These are phyloP conservation scores for Alethe castanea DNA, from an alignment of 2,113 vertebrate genomes.

Conservation along the genomic window DNA sequence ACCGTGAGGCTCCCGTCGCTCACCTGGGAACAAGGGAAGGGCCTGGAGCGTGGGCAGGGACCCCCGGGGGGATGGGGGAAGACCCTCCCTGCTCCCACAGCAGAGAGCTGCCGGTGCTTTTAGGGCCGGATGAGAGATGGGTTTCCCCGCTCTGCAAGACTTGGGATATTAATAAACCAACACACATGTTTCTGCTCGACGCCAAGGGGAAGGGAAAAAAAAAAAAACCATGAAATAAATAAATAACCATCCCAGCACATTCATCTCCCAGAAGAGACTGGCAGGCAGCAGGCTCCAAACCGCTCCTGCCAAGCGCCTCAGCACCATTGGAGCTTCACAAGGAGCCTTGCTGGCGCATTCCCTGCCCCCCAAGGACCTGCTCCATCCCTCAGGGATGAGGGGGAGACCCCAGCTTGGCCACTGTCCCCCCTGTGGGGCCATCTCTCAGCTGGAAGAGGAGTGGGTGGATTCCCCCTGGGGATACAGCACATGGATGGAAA, in stretches of 20 bases:
- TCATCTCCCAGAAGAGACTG: constrained; percentile 8
- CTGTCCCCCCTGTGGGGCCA: accelerated
- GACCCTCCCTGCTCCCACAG: neutral
- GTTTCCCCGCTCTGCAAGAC: constrained; percentile 26
- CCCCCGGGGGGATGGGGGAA: neutral
- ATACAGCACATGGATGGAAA: neutral
- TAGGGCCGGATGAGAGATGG: neutral
- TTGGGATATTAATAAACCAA: constrained; percentile 53
- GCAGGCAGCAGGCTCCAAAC: neutral
- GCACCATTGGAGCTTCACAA: neutral
- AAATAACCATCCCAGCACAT: neutral
- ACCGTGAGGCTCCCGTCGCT: constrained; percentile 93
- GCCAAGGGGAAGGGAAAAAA: neutral
- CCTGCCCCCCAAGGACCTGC: neutral
- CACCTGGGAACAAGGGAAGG: constrained; percentile 70
- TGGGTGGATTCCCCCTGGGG: neutral
- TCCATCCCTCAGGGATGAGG: neutral
- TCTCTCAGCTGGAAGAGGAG: neutral
- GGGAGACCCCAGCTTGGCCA: neutral
- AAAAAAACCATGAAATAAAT: neutral
- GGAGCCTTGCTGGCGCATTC: neutral
- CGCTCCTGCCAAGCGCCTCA: accelerated
- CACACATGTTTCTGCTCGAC: neutral
- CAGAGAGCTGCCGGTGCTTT: neutral
- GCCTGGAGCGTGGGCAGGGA: neutral